Conservation (phyloP, 2,888 invertebrate species). For the Cancer borealis region DNA sequence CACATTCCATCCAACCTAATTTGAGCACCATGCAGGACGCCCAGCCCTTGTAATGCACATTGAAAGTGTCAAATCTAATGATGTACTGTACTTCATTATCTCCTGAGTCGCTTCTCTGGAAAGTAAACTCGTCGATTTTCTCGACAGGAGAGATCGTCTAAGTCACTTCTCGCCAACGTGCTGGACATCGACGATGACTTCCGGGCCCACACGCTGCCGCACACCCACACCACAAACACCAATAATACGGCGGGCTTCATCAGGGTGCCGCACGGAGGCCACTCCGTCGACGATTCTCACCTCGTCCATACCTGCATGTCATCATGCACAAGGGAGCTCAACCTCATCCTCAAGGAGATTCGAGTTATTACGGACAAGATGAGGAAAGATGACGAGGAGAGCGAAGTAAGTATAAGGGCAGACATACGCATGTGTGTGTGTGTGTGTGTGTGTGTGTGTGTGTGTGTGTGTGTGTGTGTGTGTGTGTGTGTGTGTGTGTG, state of each 20-base stretch:
- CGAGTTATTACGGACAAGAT: slow-evolving; percentile 96
- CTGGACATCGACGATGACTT: slow-evolving; percentile 97
- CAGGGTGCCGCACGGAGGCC: slow-evolving; percentile 81
- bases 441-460: slow-evolving; percentile 32
- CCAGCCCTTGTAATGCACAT: not conserved
- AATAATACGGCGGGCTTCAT: slow-evolving; percentile 77
- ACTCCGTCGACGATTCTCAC: slow-evolving; percentile 82
- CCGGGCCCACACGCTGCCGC: slow-evolving; percentile 84
- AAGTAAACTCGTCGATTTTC: not conserved
- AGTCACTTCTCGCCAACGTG: slow-evolving; percentile 95
- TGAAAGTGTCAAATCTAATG: not conserved
- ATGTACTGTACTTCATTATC: not conserved
- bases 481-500: not conserved
- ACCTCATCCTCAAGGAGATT: slow-evolving; percentile 93
- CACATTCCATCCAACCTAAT: slow-evolving; percentile 26
- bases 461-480: slow-evolving; percentile 18
- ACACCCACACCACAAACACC: slow-evolving; percentile 77
- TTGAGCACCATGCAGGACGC: not conserved
- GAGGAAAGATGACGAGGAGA: slow-evolving; percentile 96
- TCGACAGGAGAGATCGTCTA: slow-evolving; percentile 89
- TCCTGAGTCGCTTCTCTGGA: not conserved
- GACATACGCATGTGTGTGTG: not conserved
- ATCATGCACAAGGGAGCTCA: slow-evolving; percentile 84
- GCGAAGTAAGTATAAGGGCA: slow-evolving; percentile 82
- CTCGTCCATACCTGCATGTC: slow-evolving; percentile 77